Evolutionary conservation across 2,797 vertebrate species (phyloP), one percentile per base, ranked within the genome.

Genomic region (Spatula versicolor): DNA sequence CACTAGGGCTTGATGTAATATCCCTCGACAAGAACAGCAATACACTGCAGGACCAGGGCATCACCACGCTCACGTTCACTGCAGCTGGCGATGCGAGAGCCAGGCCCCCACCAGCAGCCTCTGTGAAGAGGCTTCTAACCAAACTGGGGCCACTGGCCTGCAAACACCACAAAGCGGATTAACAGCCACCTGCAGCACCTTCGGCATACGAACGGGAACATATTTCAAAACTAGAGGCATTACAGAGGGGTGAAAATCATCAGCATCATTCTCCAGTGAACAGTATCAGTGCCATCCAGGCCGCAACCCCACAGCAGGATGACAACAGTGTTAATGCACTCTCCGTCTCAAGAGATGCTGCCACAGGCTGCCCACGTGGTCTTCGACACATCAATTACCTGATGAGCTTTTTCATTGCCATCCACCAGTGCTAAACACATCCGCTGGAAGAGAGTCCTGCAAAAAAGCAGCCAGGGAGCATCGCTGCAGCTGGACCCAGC

Each of bases 191-290:
- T 46, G 50, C 2, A 85, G 50, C 37, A 79, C 59, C 55, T 75
- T 8, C 5, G 3, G 77, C 37, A 69, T 10, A 28, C 3, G 2
- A 72, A 28, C 0, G 41, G 10, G 37, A 75, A 78, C 54, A 21
- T 6, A 25, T 4, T n/a, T 54, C 0, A 20, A 52, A 88, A 64
- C 3, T 0, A 10, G 22, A 84, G 39, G 37, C 54, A 11, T 35
- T 63, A 5, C 1, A 31, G 21, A 39, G 18, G 37, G 11, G 12
- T 7, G 12, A 17, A 60, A 43, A 8, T 7, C 31, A 76, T 3
- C 54, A 64, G 21, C 66, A 72, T 22, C 3, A 10, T 71, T 73
- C 90, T n/a, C 56, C 74, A 74, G 46, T 4, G 37, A 11, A 11
- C 15, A 43, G 25, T 0, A 55, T 23, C 33, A n/a, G 25, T 2